A percentile compares a stretch with the other conserved stretches of the same genome.
Conservation (phyloP, 1,140 invertebrate genomes). For the Drosophila lowei region DNA sequence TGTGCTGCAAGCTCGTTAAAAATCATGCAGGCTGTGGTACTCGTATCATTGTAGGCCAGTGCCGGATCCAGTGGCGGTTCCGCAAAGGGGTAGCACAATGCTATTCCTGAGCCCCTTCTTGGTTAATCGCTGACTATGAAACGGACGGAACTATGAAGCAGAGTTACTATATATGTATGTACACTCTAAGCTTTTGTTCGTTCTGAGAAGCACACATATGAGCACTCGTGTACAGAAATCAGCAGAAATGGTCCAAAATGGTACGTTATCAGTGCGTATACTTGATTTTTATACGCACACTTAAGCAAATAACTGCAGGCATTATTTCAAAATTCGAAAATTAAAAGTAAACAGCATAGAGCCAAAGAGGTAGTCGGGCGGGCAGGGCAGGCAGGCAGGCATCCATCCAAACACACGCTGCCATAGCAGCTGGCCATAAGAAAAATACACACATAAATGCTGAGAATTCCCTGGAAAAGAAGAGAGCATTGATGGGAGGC, state of each 20-base stretch:
- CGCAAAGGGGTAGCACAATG: neutral
- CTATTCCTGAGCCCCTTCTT: neutral
- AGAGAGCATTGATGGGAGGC: conserved; percentile 13
- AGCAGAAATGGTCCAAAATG: conserved; percentile 53
- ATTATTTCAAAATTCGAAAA: conserved; percentile 82
- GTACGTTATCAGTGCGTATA: conserved; percentile 79
- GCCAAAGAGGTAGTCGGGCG: neutral
- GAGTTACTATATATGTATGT: conserved; percentile 2
- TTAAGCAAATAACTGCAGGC: conserved; percentile 81
- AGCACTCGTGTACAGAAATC: conserved; percentile 6
- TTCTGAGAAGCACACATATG: conserved; percentile 2
- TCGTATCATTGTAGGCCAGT: conserved; percentile 4
- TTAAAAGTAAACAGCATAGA: conserved; percentile 77
- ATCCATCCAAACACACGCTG: conserved; percentile 2
- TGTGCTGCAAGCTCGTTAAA: conserved; percentile 28
- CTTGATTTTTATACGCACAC: conserved; percentile 82
- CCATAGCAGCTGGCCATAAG: conserved; percentile 52
- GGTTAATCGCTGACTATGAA: conserved; percentile 19
- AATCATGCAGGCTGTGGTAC: conserved; percentile 7
- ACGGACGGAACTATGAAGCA: conserved; percentile 12
- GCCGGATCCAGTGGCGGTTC: conserved; percentile 5
- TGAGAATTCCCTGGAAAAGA: neutral
- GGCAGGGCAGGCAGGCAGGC: neutral
- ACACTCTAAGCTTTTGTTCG: conserved; percentile 6
- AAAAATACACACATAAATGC: conserved; percentile 46